Percentiles rank a stretch among this genome's conserved stretches.
Evolutionary conservation across 2,888 invertebrate genomes (phyloP).

Genomic region (Cremastinae sp.): DNA sequence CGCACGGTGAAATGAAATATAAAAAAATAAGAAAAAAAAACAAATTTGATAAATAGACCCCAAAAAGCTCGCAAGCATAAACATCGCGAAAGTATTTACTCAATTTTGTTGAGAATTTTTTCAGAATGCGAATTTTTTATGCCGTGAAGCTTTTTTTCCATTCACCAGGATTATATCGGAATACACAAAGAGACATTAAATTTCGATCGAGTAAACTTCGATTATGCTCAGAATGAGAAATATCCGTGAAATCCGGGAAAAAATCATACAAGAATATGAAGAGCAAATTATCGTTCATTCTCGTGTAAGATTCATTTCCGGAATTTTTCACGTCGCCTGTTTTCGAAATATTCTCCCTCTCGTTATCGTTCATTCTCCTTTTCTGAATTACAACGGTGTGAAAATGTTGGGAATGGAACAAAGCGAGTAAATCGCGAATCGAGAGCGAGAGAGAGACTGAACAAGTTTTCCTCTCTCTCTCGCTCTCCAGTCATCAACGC

Average conservation of each 20-base stretch:
- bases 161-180: too few species aligned
- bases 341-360: conserved; percentile 18
- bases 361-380: background rate
- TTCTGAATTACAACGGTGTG: too few species aligned
- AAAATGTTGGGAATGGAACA: background rate
- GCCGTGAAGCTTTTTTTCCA: background rate
- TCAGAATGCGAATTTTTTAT: background rate
- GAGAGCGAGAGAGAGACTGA: background rate
- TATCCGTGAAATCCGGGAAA: too few species aligned
- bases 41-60: too few species aligned
- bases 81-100: too few species aligned
- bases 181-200: too few species aligned
- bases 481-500: conserved; percentile 3
- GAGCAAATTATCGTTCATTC: background rate
- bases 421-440: conserved; percentile 21
- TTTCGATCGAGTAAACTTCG: too few species aligned
- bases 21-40: too few species aligned
- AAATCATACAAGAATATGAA: background rate
- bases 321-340: conserved; percentile 2
- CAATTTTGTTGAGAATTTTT: too few species aligned
- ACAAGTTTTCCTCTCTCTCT: background rate
- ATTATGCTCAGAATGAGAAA: too few species aligned
- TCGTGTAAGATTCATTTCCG: background rate
- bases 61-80: background rate
- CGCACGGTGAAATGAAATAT: too few species aligned